Evolutionary conservation across 2,888 invertebrate genomes (phyloP).

Genomic region (Callimorpha dominula): DNA sequence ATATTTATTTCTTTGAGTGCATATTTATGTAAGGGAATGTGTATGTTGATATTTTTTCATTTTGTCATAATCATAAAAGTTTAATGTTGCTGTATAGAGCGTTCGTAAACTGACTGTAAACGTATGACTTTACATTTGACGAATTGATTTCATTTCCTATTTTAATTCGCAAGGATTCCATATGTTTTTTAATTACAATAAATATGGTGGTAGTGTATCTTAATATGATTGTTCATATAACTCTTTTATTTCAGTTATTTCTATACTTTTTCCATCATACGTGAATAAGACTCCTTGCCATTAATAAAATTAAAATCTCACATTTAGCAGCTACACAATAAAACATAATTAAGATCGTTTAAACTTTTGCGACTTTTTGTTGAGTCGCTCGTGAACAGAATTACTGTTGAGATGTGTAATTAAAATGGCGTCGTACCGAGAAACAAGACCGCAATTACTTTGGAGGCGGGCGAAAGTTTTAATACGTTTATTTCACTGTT

Average conservation of each 20-base stretch:
- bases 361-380: slow-evolving; percentile 52
- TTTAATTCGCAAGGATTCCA: background rate
- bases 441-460: slow-evolving; percentile 65
- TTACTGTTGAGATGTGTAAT: slow-evolving; percentile 55
- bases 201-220: no score
- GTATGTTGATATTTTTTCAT: background rate
- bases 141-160: background rate
- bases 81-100: no score
- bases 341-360: slow-evolving; percentile 49
- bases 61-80: no score
- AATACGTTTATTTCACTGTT: slow-evolving; percentile 65
- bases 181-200: no score
- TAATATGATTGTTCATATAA: background rate
- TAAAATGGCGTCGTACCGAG: slow-evolving; percentile 54
- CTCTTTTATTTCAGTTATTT: background rate
- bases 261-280: background rate
- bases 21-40: no score
- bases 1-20: no score
- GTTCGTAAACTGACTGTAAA: no score
- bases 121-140: no score
- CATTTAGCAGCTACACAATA: slow-evolving; percentile 32
- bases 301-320: slow-evolving; percentile 13
- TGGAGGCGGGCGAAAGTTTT: slow-evolving; percentile 62
- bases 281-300: background rate
- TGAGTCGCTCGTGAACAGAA: slow-evolving; percentile 33